Evolutionary conservation across 2,797 vertebrate species (phyloP).

Genomic region (Alectoris magna): DNA sequence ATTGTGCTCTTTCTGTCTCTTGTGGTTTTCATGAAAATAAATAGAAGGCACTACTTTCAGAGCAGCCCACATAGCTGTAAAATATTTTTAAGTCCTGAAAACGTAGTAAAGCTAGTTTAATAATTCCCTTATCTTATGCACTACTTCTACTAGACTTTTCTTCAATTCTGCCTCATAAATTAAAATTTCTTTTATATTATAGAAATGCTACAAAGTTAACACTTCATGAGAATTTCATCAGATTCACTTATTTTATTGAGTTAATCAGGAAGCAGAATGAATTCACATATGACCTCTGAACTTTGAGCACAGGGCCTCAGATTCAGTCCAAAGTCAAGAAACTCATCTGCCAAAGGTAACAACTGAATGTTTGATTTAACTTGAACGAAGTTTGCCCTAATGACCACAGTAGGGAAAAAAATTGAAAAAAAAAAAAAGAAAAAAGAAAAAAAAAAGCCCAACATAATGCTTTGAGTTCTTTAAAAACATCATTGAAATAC

Average conservation of each 20-base stretch:
- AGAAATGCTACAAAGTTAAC: conserved; percentile 76
- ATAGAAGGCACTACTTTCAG: too few species aligned
- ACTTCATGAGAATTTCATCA: conserved; percentile 72
- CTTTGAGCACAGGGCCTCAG: conserved; percentile 36
- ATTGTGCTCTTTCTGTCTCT: too few species aligned
- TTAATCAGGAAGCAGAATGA: conserved; percentile 69
- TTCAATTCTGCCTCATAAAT: conserved; percentile 74
- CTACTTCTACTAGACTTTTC: conserved; percentile 77
- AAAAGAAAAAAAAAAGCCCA: background rate
- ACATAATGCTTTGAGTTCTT: conserved; percentile 5
- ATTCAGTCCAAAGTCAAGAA: conserved; percentile 4
- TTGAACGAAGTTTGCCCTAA: conserved; percentile 31
- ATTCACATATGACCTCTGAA: conserved; percentile 60
- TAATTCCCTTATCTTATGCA: conserved; percentile 77
- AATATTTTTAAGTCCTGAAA: conserved; percentile 79
- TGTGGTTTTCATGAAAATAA: too few species aligned
- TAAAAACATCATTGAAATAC: conserved; percentile 23
- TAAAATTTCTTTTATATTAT: conserved; percentile 73
- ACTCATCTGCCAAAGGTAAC: conserved; percentile 65
- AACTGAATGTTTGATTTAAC: conserved; percentile 51
- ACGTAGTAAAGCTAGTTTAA: conserved; percentile 80
- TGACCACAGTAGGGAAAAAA: background rate
- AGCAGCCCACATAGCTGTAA: conserved; percentile 34
- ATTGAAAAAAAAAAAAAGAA: background rate
- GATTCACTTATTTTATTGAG: conserved; percentile 68